Conservation (phyloP, 2,113 vertebrate species). For the Pseudonaja textilis region DNA sequence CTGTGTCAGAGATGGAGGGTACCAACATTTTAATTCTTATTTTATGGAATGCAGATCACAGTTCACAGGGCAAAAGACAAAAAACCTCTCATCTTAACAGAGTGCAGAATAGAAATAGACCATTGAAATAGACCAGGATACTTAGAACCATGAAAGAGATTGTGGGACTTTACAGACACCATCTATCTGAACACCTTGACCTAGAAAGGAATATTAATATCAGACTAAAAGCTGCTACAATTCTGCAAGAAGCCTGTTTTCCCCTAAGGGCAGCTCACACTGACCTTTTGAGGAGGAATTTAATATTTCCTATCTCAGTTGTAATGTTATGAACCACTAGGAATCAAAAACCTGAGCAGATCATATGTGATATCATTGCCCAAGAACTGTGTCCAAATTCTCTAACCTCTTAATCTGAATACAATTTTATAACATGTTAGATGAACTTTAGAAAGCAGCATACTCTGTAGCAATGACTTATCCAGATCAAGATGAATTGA, state of each 20-base stretch:
- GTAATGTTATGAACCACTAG: background rate
- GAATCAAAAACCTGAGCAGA: background rate
- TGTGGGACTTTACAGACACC: background rate
- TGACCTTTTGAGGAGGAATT: background rate
- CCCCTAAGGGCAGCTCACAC: background rate
- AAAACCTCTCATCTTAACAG: background rate
- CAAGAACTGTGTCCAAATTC: background rate
- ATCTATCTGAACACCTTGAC: background rate
- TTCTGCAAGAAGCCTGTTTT: background rate
- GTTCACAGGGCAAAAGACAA: background rate
- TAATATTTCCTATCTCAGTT: background rate
- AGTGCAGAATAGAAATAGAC: background rate
- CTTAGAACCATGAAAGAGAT: background rate
- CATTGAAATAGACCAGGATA: background rate
- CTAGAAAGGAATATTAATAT: background rate
- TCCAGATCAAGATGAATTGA: background rate
- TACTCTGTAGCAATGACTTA: background rate
- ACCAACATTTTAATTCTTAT: background rate
- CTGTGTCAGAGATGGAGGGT: background rate
- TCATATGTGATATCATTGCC: background rate
- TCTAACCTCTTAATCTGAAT: background rate
- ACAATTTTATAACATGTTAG: background rate
- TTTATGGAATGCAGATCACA: background rate
- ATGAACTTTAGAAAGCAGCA: background rate
- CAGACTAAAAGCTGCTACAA: background rate